Conservation (phyloP, 2,888 invertebrate genomes). For the Craniophora ligustri region DNA sequence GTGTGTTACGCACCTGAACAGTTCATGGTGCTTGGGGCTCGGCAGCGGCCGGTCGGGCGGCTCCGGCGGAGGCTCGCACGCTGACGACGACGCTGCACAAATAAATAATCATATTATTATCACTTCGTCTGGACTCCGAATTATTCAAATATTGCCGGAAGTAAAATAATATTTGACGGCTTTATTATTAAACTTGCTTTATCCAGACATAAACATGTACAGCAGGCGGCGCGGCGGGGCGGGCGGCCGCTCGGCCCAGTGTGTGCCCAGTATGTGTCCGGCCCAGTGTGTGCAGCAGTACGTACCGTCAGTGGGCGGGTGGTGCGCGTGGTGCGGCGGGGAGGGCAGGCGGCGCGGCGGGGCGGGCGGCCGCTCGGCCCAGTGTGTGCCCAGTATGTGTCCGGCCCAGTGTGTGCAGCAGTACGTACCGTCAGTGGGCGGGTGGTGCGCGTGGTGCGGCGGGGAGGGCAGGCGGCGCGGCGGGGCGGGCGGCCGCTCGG, state of each 20-base stretch:
- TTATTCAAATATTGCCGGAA: no score
- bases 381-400: slow-evolving; percentile 1
- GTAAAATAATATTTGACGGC: no score
- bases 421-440: slow-evolving; percentile 15
- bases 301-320: background rate
- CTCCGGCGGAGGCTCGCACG: slow-evolving; percentile 62
- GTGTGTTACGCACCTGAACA: slow-evolving; percentile 72
- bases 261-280: no score
- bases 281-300: no score
- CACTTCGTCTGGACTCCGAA: no score
- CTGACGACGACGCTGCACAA: slow-evolving; percentile 17
- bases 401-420: no score
- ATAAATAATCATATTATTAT: background rate
- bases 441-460: slow-evolving; percentile 12
- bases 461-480: slow-evolving; percentile 2
- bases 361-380: background rate
- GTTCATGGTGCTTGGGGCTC: slow-evolving; percentile 75
- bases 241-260: no score
- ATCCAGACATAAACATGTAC: no score
- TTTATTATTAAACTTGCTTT: no score
- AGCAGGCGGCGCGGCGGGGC: no score
- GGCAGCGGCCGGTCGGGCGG: slow-evolving; percentile 75
- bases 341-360: background rate
- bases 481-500: background rate
- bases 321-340: background rate